Evolutionary conservation across 2,113 vertebrate genomes (phyloP).

Genomic region (Gymnarchus niloticus): DNA sequence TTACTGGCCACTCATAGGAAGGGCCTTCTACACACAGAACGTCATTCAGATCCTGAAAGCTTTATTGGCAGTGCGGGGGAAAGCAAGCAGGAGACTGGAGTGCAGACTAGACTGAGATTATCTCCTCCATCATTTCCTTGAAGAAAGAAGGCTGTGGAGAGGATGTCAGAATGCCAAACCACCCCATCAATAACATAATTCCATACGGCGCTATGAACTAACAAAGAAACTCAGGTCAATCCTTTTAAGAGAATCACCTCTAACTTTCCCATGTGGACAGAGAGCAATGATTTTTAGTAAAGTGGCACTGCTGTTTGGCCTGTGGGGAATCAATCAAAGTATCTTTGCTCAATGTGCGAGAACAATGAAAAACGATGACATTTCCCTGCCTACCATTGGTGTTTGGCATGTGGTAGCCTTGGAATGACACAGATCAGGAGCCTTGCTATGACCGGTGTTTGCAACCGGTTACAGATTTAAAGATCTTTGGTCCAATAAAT

Average conservation of each 20-base stretch:
- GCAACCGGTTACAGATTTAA: background rate
- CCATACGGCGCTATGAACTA: constrained; percentile 20
- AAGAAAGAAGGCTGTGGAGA: constrained; percentile 4
- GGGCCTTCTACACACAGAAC: background rate
- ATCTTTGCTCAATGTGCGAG: background rate
- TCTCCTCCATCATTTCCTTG: background rate
- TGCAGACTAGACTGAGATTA: background rate
- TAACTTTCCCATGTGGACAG: constrained; percentile 12
- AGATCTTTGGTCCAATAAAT: background rate
- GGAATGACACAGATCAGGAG: background rate
- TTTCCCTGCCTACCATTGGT: background rate
- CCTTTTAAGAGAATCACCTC: constrained; percentile 11
- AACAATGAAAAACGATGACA: constrained; percentile 4
- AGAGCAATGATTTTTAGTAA: constrained; percentile 23
- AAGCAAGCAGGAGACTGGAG: background rate
- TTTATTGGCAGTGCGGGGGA: background rate
- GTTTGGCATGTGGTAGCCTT: background rate
- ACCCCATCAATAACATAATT: constrained; percentile 24
- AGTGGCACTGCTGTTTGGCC: constrained; percentile 24
- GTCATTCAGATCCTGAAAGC: background rate
- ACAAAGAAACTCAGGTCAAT: constrained; percentile 14
- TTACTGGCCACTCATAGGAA: background rate
- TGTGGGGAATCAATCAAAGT: constrained; percentile 17
- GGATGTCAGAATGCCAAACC: constrained; percentile 20
- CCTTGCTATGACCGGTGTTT: background rate